Evolutionary conservation across 2,113 vertebrate species (phyloP).

Genomic region (Gymnogyps californianus): DNA sequence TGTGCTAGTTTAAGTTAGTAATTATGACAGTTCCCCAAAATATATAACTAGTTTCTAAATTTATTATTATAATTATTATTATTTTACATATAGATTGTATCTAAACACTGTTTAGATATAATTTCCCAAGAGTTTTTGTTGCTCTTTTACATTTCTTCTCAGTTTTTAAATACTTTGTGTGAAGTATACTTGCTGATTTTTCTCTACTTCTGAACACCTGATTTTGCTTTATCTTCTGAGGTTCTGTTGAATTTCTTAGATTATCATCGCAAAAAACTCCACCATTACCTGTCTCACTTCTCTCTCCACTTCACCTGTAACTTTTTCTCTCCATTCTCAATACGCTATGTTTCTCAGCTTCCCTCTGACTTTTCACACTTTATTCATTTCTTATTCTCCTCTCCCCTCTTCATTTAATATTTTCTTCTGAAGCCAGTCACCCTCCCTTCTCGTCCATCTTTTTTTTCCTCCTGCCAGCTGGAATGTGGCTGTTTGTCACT

Average conservation of each 20-base stretch:
- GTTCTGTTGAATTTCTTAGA: neutral
- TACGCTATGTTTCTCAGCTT: neutral
- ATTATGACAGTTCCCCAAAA: neutral
- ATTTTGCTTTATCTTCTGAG: neutral
- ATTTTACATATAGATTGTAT: neutral
- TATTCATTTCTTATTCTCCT: neutral
- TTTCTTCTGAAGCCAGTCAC: neutral
- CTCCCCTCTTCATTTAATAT: neutral
- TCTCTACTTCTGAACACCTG: neutral
- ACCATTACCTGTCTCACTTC: neutral
- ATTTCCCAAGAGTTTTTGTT: neutral
- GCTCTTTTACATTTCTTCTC: neutral
- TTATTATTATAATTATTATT: too few relatives aligned
- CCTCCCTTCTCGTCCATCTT: neutral
- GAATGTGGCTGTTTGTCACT: conserved; percentile 20
- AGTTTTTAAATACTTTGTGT: neutral
- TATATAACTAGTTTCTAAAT: neutral
- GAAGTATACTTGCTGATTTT: neutral
- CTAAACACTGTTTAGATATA: neutral
- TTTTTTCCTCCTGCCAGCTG: neutral
- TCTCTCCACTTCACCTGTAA: neutral
- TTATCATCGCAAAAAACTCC: neutral
- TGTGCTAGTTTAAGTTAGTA: neutral
- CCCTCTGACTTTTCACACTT: neutral
- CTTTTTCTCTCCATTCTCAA: neutral